Conservation (phyloP, 2,797 vertebrate species). For the Pseudochromis fuscus region DNA sequence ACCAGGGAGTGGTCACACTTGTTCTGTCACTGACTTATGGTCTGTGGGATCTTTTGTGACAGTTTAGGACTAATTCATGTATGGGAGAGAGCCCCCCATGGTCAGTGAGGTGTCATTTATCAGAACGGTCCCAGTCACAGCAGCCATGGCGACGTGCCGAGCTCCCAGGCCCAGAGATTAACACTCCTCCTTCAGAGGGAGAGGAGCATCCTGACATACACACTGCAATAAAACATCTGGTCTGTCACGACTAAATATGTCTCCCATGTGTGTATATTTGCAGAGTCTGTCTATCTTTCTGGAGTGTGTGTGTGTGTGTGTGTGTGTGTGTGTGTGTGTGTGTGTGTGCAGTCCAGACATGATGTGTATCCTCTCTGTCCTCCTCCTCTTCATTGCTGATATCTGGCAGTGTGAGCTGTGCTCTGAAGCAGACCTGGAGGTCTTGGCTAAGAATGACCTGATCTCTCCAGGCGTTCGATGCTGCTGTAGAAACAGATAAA, state of each 20-base stretch:
- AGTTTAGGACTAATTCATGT: slow-evolving; percentile 36
- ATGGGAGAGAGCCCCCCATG: slow-evolving; percentile 27
- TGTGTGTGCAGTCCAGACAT: slow-evolving; percentile 26
- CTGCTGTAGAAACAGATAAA: slow-evolving; percentile 50
- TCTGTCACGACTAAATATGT: slow-evolving; percentile 47
- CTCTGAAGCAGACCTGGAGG: slow-evolving; percentile 51
- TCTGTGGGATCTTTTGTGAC: slow-evolving; percentile 6
- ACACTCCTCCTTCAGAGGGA: slow-evolving; percentile 57
- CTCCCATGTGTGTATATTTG: slow-evolving; percentile 34
- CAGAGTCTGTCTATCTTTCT: slow-evolving; percentile 28
- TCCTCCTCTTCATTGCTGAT: slow-evolving; percentile 41
- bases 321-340: neutral
- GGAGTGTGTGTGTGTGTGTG: slow-evolving; percentile 12
- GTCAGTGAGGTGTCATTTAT: slow-evolving; percentile 41
- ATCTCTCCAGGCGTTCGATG: slow-evolving; percentile 42
- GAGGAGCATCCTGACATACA: slow-evolving; percentile 42
- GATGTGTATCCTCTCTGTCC: slow-evolving; percentile 42
- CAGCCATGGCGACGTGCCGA: slow-evolving; percentile 36
- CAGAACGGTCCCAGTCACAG: slow-evolving; percentile 31
- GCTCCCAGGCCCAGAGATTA: slow-evolving; percentile 59
- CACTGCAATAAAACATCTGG: slow-evolving; percentile 69
- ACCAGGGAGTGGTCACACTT: slow-evolving; percentile 4
- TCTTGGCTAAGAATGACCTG: slow-evolving; percentile 56
- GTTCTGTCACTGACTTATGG: slow-evolving; percentile 27
- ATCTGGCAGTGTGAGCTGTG: slow-evolving; percentile 51